phyloP scores from a whole-genome alignment of 2,797 vertebrate genomes.

The Brotula barbata region DNA sequence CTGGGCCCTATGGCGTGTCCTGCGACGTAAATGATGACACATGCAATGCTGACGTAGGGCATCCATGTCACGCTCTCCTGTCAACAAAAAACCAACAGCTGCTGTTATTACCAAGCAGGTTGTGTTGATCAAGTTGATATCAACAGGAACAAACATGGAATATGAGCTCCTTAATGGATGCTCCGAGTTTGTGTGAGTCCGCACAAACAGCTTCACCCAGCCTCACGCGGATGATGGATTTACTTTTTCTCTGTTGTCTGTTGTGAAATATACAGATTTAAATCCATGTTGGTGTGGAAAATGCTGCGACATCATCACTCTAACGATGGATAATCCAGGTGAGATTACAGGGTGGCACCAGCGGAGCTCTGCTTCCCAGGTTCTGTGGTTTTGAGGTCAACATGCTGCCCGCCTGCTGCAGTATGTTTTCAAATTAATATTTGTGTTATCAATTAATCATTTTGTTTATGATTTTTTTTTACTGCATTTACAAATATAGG shows the following conservation, averaged over 20 bases:
- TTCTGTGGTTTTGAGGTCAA: constrained; percentile 1
- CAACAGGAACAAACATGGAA: constrained; percentile 6
- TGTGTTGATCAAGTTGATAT: constrained; percentile 9
- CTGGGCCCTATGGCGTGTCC: constrained; percentile 93
- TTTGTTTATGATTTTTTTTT: not conserved
- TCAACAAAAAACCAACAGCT: constrained; percentile 49
- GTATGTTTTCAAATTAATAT: not conserved
- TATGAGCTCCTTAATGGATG: not conserved
- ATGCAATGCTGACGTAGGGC: constrained; percentile 89
- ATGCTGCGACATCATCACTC: not conserved
- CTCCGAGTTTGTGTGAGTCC: not conserved
- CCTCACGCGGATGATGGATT: constrained; percentile 1
- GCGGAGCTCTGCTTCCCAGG: not conserved
- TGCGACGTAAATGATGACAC: constrained; percentile 85
- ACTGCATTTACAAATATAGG: not conserved
- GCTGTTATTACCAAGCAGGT: constrained; percentile 20
- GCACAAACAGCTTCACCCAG: not conserved
- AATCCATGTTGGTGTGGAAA: not conserved
- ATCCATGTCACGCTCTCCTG: constrained; percentile 84
- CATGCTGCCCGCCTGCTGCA: not conserved
- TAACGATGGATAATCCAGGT: constrained; percentile 14
- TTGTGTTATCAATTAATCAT: too few relatives aligned
- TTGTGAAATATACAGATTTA: not conserved
- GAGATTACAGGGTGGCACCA: constrained; percentile 28
- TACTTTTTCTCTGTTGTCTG: not conserved